Conservation (phyloP, 2,113 vertebrate species). For the Podarcis cretensis region DNA sequence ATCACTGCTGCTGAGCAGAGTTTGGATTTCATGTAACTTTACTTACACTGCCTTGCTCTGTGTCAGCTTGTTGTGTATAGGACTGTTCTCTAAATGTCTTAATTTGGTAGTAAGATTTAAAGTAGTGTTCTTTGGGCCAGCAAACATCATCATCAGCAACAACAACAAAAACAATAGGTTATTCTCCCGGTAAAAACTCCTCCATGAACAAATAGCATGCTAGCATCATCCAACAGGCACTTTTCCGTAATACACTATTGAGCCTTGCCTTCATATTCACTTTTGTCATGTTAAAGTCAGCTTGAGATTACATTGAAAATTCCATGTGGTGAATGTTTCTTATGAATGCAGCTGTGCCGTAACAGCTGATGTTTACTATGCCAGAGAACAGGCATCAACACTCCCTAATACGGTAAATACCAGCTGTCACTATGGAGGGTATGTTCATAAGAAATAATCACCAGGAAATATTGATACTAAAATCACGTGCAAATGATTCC, state of each 20-base stretch:
- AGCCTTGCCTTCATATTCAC: neutral
- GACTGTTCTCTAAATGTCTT: no score
- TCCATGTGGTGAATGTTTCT: neutral
- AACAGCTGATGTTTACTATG: constrained; percentile 23
- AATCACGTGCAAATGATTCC: neutral
- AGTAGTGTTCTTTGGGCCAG: no score
- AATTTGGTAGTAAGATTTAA: no score
- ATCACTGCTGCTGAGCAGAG: no score
- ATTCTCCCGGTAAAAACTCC: neutral
- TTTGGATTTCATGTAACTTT: no score
- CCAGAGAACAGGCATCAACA: neutral
- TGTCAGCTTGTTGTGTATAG: no score
- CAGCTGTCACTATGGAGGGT: neutral
- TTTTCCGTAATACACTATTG: neutral
- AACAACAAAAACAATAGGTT: neutral
- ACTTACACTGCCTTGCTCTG: no score
- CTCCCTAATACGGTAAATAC: constrained; percentile 8
- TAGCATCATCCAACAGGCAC: neutral
- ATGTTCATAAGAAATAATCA: constrained; percentile 17
- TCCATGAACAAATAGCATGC: neutral
- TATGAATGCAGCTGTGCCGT: neutral
- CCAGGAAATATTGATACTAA: constrained; percentile 15
- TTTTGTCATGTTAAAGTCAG: neutral
- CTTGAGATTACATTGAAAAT: neutral
- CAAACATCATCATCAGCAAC: no score